These are phyloP conservation scores for Chelonia mydas DNA, from an alignment of 2,797 vertebrate species.

Conservation along the genomic window DNA sequence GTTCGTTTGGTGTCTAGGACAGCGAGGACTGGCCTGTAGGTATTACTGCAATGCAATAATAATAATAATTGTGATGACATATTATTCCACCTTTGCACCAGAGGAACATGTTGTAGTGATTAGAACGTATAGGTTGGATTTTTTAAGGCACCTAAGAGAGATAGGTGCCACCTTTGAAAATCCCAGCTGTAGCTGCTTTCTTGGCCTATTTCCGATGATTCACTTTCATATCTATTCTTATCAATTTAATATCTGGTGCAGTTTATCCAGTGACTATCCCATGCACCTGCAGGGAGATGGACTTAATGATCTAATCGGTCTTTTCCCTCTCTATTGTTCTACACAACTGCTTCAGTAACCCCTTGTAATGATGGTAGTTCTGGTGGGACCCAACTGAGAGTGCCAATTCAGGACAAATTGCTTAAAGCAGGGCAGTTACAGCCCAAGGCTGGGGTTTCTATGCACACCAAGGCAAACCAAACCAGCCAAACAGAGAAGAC, in stretches of 20 bases:
- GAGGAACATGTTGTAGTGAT: neutral
- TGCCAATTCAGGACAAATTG: no score
- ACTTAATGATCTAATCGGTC: neutral
- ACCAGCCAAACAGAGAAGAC: no score
- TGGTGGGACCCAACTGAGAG: no score
- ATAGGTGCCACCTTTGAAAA: neutral
- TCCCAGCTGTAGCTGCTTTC: neutral
- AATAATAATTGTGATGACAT: neutral
- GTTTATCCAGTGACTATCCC: neutral
- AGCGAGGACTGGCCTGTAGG: neutral
- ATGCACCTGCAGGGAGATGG: neutral
- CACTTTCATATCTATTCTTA: neutral
- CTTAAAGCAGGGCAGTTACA: no score
- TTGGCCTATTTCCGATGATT: neutral
- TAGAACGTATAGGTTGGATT: neutral
- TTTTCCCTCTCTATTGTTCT: neutral
- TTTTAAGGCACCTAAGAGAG: neutral
- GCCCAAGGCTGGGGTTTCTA: no score
- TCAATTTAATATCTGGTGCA: neutral
- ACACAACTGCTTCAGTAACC: neutral
- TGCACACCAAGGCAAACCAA: no score
- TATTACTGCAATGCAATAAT: neutral
- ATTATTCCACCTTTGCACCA: neutral
- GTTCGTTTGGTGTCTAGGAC: neutral
- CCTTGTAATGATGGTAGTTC: no score